Evolutionary conservation across 2,113 vertebrate genomes (phyloP), one percentile per base, ranked within the genome.

Genomic region (Zeus faber): DNA sequence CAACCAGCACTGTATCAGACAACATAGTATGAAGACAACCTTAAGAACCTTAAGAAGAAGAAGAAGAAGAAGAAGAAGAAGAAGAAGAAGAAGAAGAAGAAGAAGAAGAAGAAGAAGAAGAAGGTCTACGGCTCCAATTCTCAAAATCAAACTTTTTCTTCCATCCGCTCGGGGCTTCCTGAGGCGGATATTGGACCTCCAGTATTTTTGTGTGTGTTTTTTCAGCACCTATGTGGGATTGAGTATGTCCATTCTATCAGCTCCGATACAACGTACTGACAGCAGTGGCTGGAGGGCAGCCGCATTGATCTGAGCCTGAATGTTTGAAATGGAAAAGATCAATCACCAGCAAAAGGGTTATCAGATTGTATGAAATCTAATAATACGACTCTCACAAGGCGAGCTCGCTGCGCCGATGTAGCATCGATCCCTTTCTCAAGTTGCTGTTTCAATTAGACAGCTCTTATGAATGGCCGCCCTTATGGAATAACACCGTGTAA

Each of bases 361-460:
- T 86, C 79, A 85, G 74, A 88, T 80, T 82, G 79, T 85, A 76
- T 76, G 77, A 66, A 88, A 89, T 86, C 76, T 85, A 87, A 90
- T 88, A 88, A 88, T 87, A 75, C 64, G 67, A 80, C 68, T 84
- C 72, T 50, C 61, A 62, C 76, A 63, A 76, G 69, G 79, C 80
- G 75, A 70, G 76, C 71, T 77, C 74, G 82, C 75, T 79, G 72
- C 69, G 50, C 68, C 85, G 49, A 39, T 52, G 67, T 73, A 62
- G 63, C 54, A 88, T 89, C 77, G 79, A 88, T 86, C 76, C 71
- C 56, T 63, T 64, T 78, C 70, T 73, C 71, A 79, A 80, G 77
- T 76, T 80, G 72, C 82, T 60, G 67, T 84, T 88, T 88, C 83
- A 86, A 85, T 89, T 85, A 82, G 81, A 77, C 78, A 59, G 66